A percentile compares a stretch with the other conserved stretches of the same genome.
Evolutionary conservation across 2,797 vertebrate genomes (phyloP).

Genomic region (Acanthurus lineatus): DNA sequence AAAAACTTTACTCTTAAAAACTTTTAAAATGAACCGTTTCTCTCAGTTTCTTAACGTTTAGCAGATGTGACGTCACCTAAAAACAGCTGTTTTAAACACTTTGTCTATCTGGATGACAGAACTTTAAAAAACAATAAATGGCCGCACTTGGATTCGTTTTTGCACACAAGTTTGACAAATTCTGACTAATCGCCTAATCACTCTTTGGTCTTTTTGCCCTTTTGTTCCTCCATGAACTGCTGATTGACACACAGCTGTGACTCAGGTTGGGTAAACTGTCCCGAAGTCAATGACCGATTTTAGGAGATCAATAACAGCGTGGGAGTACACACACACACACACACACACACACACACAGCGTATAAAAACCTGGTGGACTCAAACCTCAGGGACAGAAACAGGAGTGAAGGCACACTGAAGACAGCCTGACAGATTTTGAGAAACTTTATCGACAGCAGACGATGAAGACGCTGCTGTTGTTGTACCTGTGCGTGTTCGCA

Average conservation of each 20-base stretch:
- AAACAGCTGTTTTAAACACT: too few relatives aligned
- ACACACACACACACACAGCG: too few relatives aligned
- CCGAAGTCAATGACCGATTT: conserved; percentile 15
- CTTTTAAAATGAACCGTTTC: too few relatives aligned
- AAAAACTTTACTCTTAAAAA: too few relatives aligned
- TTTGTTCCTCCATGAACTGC: conserved; percentile 19
- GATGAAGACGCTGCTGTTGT: conserved; percentile 67
- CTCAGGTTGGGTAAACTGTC: conserved; percentile 42
- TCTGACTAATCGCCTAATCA: neutral
- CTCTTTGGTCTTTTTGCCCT: conserved; percentile 26
- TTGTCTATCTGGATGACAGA: neutral
- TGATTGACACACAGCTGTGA: neutral
- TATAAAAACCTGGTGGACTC: conserved; percentile 37
- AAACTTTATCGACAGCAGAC: neutral
- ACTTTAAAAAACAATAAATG: neutral
- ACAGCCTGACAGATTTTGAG: neutral
- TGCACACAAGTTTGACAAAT: neutral
- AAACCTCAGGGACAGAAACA: conserved; percentile 4
- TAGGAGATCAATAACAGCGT: conserved; percentile 37
- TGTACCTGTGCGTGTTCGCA: conserved; percentile 48
- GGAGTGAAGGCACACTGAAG: neutral
- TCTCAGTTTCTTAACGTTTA: too few relatives aligned
- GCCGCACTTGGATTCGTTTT: neutral
- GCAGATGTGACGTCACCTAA: too few relatives aligned
- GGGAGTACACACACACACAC: neutral